Conservation (phyloP, 2,797 vertebrate species). For the Falco biarmicus region DNA sequence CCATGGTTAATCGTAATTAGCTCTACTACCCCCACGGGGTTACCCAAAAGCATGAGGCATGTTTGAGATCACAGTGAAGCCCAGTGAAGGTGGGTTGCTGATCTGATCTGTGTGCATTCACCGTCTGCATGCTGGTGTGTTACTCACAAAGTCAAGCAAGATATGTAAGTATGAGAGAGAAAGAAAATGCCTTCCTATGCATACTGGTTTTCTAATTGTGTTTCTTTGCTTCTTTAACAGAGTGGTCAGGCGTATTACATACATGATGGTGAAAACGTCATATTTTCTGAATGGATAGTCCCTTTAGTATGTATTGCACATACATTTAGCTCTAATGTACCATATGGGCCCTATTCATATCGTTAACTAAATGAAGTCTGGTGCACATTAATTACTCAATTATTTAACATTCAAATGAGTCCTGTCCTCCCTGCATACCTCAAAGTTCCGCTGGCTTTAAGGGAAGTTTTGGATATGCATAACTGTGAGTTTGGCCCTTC, state of each 20-base stretch:
- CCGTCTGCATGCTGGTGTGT: rapidly evolving
- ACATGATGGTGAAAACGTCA: constrained; percentile 90
- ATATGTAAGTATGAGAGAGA: not conserved
- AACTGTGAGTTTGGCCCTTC: not conserved
- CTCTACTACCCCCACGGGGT: not conserved
- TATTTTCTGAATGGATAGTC: constrained; percentile 91
- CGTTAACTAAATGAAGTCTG: not conserved
- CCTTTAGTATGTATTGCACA: constrained; percentile 83
- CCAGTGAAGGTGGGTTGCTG: not conserved
- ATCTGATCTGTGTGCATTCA: not conserved
- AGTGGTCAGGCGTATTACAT: constrained; percentile 93
- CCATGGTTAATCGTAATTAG: not conserved
- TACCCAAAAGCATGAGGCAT: not conserved
- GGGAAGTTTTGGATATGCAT: not conserved
- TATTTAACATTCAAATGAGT: not conserved
- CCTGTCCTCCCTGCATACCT: not conserved
- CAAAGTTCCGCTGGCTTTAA: not conserved
- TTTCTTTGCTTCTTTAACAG: constrained; percentile 75
- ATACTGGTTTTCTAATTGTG: not conserved
- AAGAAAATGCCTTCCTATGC: not conserved
- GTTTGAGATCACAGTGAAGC: not conserved
- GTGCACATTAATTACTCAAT: not conserved
- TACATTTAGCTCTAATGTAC: not conserved
- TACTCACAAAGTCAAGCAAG: not conserved
- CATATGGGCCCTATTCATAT: rapidly evolving